phyloP scores from a whole-genome alignment of 1,140 invertebrate species.

The Aleiodes sp. region DNA sequence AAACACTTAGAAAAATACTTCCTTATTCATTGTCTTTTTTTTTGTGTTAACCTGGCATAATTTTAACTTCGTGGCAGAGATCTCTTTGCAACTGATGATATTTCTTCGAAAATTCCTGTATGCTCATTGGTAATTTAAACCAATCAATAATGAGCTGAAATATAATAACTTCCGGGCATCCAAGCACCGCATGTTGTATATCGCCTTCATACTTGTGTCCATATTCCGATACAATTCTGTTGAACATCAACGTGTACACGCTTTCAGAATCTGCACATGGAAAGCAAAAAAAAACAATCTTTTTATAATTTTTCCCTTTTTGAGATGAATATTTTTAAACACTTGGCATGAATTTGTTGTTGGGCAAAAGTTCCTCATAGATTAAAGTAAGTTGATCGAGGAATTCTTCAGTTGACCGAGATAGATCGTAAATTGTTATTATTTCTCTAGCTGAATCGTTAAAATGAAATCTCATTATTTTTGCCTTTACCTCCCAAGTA shows the following conservation, averaged over 20 bases:
- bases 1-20: constrained; percentile 27
- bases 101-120: constrained; percentile 73
- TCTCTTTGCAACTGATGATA: constrained; percentile 68
- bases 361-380: constrained; percentile 70
- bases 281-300: constrained; percentile 46
- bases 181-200: constrained; percentile 76
- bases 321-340: constrained; percentile 61
- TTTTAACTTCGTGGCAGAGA: constrained; percentile 68
- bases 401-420: constrained; percentile 77
- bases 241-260: constrained; percentile 72
- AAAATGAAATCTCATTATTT: constrained; percentile 78
- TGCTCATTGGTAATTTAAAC: constrained; percentile 76
- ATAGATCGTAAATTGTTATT: constrained; percentile 74
- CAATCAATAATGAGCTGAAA: constrained; percentile 78
- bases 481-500: constrained; percentile 79
- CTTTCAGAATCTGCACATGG: constrained; percentile 72
- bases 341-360: constrained; percentile 75
- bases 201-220: constrained; percentile 80
- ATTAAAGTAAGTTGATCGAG: constrained; percentile 56
- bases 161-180: constrained; percentile 77
- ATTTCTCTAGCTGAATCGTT: constrained; percentile 71
- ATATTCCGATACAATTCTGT: constrained; percentile 71
- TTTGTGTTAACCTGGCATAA: constrained; percentile 69
- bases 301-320: constrained; percentile 70
- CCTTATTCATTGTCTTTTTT: constrained; percentile 32